Evolutionary conservation across 2,888 invertebrate genomes (phyloP), one percentile per base, ranked within the genome.

Genomic region (Dinocampus coccinellae): DNA sequence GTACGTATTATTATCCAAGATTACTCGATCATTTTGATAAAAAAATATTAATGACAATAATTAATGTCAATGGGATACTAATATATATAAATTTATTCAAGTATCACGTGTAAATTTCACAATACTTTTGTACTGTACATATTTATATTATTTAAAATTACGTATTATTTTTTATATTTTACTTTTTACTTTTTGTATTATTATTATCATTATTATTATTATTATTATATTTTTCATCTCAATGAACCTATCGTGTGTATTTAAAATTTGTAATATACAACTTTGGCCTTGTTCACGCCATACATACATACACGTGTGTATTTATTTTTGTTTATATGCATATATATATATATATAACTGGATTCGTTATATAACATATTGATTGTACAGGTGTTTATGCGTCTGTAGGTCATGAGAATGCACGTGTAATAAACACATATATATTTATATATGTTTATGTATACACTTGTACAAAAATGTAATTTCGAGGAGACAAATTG

Each of bases 231-330:
- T 26, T 57, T 4, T 24, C 26, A 24, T 29, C 57, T 24, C n/a
- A 22, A 29, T 26, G n/a, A 26, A 26, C 13, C 9, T n/a, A 13
- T n/a, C 57, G n/a, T n/a, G n/a, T n/a, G n/a, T n/a, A 16, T 26
- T 29, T 7, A 57, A 33, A 13, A 20, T 64, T 62, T 9, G 22
- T 6, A 16, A 39, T 29, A 61, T 42, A 62, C 39, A 61, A 62
- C 24, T 22, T 62, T 62, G 62, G 24, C 63, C 63, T 64, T 64
- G 63, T 64, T 26, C 22, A n/a, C 29, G 24, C 29, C 24, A 57
- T 29, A 11, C n/a, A 22, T 29, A 57, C n/a, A 57, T 2, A 26
- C n/a, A n/a, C n/a, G 7, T 13, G 3, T 34, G 34, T 29, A n/a
- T 58, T 58, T 57, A 57, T 57, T 58, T 34, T 58, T 20, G 58